These are phyloP conservation scores for Drosophila pseudotalamancana DNA, from an alignment of 2,888 invertebrate species.

Conservation along the genomic window DNA sequence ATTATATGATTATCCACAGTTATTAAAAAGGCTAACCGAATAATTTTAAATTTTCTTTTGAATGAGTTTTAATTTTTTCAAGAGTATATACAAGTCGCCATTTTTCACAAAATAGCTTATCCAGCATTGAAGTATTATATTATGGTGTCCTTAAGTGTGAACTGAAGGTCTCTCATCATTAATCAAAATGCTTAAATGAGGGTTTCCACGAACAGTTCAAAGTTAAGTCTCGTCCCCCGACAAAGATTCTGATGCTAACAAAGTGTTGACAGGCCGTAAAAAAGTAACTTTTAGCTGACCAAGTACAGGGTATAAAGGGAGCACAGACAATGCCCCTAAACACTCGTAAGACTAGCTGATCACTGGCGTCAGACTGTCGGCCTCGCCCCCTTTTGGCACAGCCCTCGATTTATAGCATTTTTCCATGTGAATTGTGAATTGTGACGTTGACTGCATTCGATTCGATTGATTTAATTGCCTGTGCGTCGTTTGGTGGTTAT, in stretches of 20 bases:
- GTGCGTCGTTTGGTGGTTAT: constrained; percentile 69
- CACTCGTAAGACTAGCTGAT: constrained; percentile 46
- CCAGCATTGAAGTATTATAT: no score
- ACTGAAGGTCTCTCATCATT: constrained; percentile 43
- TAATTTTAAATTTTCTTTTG: no score
- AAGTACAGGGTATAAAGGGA: constrained; percentile 24
- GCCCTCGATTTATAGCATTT: constrained; percentile 68
- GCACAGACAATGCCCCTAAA: constrained; percentile 60
- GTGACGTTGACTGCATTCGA: constrained; percentile 65
- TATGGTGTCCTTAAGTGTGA: background rate
- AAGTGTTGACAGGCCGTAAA: constrained; percentile 61
- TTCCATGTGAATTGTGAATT: constrained; percentile 74
- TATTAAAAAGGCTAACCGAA: no score
- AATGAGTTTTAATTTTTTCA: no score
- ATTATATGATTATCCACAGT: no score
- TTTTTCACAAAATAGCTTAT: no score
- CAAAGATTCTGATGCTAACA: constrained; percentile 16
- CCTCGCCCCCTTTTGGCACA: background rate
- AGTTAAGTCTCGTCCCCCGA: constrained; percentile 10
- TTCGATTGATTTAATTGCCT: constrained; percentile 77
- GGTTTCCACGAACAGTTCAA: constrained; percentile 17
- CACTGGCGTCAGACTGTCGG: constrained; percentile 53
- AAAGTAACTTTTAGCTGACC: constrained; percentile 18
- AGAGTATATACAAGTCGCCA: no score
- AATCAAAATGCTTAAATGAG: constrained; percentile 63